A percentile compares a stretch with the other conserved stretches of the same genome.
Evolutionary conservation across 1,140 invertebrate genomes (phyloP).

Genomic region (Penaeus indicus): DNA sequence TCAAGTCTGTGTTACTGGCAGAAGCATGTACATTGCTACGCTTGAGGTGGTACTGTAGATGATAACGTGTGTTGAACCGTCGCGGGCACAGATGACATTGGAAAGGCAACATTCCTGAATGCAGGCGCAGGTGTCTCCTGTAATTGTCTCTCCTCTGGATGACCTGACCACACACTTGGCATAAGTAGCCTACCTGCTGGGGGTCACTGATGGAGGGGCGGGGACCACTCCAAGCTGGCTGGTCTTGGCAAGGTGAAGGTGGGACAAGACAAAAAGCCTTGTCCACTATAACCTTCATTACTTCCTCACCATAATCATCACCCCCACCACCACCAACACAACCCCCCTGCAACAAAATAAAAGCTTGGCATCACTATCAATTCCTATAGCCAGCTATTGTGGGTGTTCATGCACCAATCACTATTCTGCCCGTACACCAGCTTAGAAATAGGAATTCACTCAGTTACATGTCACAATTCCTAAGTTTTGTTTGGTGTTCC

Average conservation of each 20-base stretch:
- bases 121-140: slow-evolving; percentile 68
- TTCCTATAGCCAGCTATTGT: slow-evolving; percentile 24
- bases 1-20: not conserved
- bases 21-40: slow-evolving; percentile 50
- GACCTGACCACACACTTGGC: slow-evolving; percentile 54
- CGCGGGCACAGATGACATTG: slow-evolving; percentile 62
- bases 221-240: slow-evolving; percentile 32
- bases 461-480: slow-evolving; percentile 33
- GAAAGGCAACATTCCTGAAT: slow-evolving; percentile 69
- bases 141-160: slow-evolving; percentile 60
- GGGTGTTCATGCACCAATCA: too few species aligned
- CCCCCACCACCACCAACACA: slow-evolving; percentile 51
- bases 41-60: slow-evolving; percentile 66
- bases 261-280: slow-evolving; percentile 53
- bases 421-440: too few species aligned
- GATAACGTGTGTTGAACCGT: slow-evolving; percentile 66
- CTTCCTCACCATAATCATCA: slow-evolving; percentile 50
- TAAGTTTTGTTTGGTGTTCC: slow-evolving; percentile 39
- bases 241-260: slow-evolving; percentile 49
- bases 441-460: not conserved
- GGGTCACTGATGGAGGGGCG: slow-evolving; percentile 17
- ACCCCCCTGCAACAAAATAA: slow-evolving; percentile 61
- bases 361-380: slow-evolving; percentile 59
- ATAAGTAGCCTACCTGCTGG: slow-evolving; percentile 53
- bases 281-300: slow-evolving; percentile 55